These are phyloP conservation scores for Drosophila seguyi DNA, from an alignment of 1,140 invertebrate genomes.

Conservation along the genomic window DNA sequence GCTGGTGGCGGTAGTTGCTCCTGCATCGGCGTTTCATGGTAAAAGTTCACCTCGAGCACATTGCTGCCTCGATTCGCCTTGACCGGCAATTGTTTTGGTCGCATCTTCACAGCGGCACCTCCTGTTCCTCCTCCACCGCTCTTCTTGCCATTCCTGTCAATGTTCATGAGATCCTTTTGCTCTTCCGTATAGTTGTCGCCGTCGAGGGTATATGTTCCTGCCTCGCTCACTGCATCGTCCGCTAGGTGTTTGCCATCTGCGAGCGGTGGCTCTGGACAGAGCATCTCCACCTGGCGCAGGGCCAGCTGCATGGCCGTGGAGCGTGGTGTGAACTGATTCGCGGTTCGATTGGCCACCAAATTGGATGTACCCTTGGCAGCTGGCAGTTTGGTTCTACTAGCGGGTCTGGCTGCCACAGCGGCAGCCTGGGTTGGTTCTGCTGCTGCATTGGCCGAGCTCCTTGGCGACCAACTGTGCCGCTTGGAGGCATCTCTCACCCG, in stretches of 20 bases:
- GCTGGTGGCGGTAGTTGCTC: conserved; percentile 44
- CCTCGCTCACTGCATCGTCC: conserved; percentile 88
- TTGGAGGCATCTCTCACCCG: conserved; percentile 78
- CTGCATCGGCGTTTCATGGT: conserved; percentile 85
- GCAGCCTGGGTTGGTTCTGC: conserved; percentile 10
- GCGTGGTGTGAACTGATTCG: conserved; percentile 72
- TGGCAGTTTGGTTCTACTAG: conserved; percentile 45
- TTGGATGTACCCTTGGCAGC: conserved; percentile 68
- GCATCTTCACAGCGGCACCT: conserved; percentile 42
- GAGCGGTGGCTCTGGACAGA: conserved; percentile 80
- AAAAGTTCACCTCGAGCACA: conserved; percentile 87
- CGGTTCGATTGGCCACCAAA: conserved; percentile 71
- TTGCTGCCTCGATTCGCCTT: conserved; percentile 85
- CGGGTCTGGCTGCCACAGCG: conserved; percentile 1
- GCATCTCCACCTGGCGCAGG: conserved; percentile 75
- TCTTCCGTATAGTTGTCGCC: conserved; percentile 93
- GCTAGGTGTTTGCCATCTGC: conserved; percentile 56
- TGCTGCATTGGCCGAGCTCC: conserved; percentile 60
- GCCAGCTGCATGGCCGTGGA: conserved; percentile 83
- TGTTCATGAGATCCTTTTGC: conserved; percentile 93
- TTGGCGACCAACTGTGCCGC: conserved; percentile 84
- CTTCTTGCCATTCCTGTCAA: conserved; percentile 87
- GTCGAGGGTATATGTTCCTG: conserved; percentile 95
- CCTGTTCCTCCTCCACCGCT: conserved; percentile 1
- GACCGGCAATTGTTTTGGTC: conserved; percentile 67